Evolutionary conservation across 2,113 vertebrate genomes (phyloP), one percentile per base, ranked within the genome.

Genomic region (Barnardius zonarius): DNA sequence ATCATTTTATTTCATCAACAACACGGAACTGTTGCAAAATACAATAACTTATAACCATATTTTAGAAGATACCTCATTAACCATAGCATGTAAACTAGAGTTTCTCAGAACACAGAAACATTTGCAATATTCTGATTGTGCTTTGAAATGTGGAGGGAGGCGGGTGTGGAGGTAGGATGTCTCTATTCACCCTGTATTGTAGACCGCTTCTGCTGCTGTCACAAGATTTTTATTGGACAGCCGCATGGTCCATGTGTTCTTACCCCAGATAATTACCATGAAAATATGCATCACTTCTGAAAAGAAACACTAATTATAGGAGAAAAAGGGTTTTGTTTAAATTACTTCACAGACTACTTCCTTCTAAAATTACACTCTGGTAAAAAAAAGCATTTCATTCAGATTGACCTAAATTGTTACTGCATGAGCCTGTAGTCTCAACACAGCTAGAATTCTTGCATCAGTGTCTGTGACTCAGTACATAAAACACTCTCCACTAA

Each of bases 241-340:
- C 15, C 4, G 0, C 43, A 5, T 30, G 15, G 33, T 49, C 44
- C 6, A 0, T 54, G 24, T 17, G 4, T 30, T 77, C 37, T 77
- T 73, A 54, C 7, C 5, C 35, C 62, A 20, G 19, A 25, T 25
- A 90, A 59, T 28, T 66, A 83, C 17, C 39, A 69, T 13, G 16
- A 59, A 59, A 86, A 81, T 10, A 64, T 74, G 2, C 28, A 44
- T 63, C 4, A n/a, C 10, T 86, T 13, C 24, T 49, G 46, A 83
- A 85, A 86, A n/a, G 2, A 77, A 88, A 43, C 7, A 5, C 8
- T 51, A 43, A 19, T 61, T 43, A 35, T 17, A n/a, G 10, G 20
- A 84, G 9, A 18, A 51, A 78, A 86, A 51, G 8, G 3, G 6
- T 12, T 55, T 70, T 80, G 6, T 37, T 54, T 37, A 43, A 46